phyloP scores from a whole-genome alignment of 64 coral and sea anemone genomes.

The Montipora foliosa region DNA sequence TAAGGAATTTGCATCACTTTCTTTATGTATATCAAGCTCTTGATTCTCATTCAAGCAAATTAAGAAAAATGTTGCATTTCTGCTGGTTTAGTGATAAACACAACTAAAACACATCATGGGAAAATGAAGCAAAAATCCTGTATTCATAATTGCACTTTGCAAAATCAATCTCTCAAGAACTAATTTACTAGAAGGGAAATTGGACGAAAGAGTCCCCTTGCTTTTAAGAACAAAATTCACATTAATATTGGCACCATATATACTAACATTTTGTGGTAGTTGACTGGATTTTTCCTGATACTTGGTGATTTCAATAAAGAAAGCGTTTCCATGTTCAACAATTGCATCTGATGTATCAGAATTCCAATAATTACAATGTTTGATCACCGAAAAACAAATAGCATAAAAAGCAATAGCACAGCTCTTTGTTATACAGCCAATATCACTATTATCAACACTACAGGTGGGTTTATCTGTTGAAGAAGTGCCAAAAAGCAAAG shows the following conservation, averaged over 20 bases:
- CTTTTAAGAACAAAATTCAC: slow-evolving; percentile 22
- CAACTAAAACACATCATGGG: slow-evolving; percentile 16
- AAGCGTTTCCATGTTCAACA: slow-evolving; percentile 15
- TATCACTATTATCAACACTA: no score
- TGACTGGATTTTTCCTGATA: neutral
- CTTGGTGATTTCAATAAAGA: slow-evolving; percentile 10
- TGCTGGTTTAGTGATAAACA: slow-evolving; percentile 47
- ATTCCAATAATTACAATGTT: slow-evolving; percentile 56
- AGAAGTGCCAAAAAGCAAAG: no score
- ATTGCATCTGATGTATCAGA: slow-evolving; percentile 50
- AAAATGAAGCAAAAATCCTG: slow-evolving; percentile 31
- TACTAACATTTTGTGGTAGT: slow-evolving; percentile 32
- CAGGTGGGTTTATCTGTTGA: no score
- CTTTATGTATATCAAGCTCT: slow-evolving; percentile 14
- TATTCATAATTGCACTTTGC: neutral
- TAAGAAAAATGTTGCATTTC: slow-evolving; percentile 58
- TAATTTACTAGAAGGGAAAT: slow-evolving; percentile 31
- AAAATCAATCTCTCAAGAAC: slow-evolving; percentile 32
- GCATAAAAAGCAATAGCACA: slow-evolving; percentile 50
- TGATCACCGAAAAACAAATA: slow-evolving; percentile 39
- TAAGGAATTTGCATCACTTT: slow-evolving; percentile 52
- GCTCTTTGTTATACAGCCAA: neutral
- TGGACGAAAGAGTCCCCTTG: slow-evolving; percentile 5
- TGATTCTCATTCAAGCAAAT: slow-evolving; percentile 42
- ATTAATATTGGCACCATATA: slow-evolving; percentile 36